These are phyloP conservation scores for Xiphydria camelus DNA, from an alignment of 2,888 invertebrate species.

Conservation along the genomic window DNA sequence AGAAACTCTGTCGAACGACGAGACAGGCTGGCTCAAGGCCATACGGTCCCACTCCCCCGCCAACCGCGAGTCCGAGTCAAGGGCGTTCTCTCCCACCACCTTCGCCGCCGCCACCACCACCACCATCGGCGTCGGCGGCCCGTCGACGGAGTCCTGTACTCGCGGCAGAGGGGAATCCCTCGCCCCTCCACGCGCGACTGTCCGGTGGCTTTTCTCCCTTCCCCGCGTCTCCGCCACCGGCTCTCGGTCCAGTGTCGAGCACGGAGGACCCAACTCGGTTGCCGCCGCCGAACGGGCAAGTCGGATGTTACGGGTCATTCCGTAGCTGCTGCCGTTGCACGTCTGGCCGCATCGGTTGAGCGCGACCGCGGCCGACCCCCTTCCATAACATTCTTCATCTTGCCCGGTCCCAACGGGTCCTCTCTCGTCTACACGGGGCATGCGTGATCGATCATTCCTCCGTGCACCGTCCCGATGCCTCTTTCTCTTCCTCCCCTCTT, in stretches of 20 bases:
- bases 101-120: slow-evolving; percentile 13
- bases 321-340: neutral
- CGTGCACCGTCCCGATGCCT: slow-evolving; percentile 20
- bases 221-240: neutral
- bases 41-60: slow-evolving; percentile 52
- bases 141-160: neutral
- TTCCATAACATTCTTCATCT: slow-evolving; percentile 38
- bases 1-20: slow-evolving; percentile 52
- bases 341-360: slow-evolving; percentile 1
- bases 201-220: slow-evolving; percentile 3
- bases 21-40: slow-evolving; percentile 54
- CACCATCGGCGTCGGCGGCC: slow-evolving; percentile 22
- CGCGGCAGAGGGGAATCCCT: too few species aligned
- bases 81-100: slow-evolving; percentile 43
- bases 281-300: slow-evolving; percentile 1
- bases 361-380: neutral
- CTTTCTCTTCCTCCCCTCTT: slow-evolving; percentile 8
- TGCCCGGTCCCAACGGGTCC: slow-evolving; percentile 36
- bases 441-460: slow-evolving; percentile 44
- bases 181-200: slow-evolving; percentile 12
- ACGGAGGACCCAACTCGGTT: slow-evolving; percentile 5
- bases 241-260: slow-evolving; percentile 1
- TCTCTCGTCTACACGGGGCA: slow-evolving; percentile 31
- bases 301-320: too few species aligned
- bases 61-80: slow-evolving; percentile 50